These are phyloP conservation scores for Rhodeus uyekii DNA, from an alignment of 2,797 vertebrate species.

Conservation along the genomic window DNA sequence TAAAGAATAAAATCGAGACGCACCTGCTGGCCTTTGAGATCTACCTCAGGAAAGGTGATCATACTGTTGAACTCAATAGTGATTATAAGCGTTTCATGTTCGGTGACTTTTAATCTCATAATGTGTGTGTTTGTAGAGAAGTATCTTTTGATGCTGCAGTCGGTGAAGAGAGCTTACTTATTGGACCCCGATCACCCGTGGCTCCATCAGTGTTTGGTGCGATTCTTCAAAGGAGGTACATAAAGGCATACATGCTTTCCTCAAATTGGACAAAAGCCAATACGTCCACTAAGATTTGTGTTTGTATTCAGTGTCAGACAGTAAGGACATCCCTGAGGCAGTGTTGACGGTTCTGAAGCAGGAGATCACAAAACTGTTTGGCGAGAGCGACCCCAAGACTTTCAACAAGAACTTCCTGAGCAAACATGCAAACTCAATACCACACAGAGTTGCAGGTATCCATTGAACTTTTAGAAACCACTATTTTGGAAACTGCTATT, in stretches of 20 bases:
- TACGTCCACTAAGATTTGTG: background rate
- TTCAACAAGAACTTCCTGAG: slow-evolving; percentile 97
- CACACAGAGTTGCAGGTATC: slow-evolving; percentile 94
- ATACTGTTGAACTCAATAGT: background rate
- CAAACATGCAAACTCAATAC: slow-evolving; percentile 93
- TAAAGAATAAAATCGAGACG: slow-evolving; percentile 97
- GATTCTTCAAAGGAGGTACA: slow-evolving; percentile 93
- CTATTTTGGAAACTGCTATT: background rate
- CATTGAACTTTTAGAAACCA: background rate
- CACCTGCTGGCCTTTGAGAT: slow-evolving; percentile 99
- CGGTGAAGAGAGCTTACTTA: slow-evolving; percentile 91
- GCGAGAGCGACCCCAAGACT: slow-evolving; percentile 94
- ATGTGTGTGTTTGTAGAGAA: slow-evolving; percentile 79
- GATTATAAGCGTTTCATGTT: background rate
- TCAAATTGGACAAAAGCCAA: background rate
- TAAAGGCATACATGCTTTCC: background rate
- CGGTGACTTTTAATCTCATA: background rate
- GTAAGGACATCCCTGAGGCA: slow-evolving; percentile 88
- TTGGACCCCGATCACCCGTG: slow-evolving; percentile 95
- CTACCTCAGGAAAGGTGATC: slow-evolving; percentile 97
- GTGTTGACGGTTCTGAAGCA: slow-evolving; percentile 96
- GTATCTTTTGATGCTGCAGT: slow-evolving; percentile 97
- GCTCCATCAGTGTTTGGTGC: slow-evolving; percentile 98
- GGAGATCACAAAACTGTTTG: slow-evolving; percentile 95
- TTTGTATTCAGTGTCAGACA: slow-evolving; percentile 83